Evolutionary conservation across 2,888 invertebrate genomes (phyloP).

Genomic region (Hetaerina titia): DNA sequence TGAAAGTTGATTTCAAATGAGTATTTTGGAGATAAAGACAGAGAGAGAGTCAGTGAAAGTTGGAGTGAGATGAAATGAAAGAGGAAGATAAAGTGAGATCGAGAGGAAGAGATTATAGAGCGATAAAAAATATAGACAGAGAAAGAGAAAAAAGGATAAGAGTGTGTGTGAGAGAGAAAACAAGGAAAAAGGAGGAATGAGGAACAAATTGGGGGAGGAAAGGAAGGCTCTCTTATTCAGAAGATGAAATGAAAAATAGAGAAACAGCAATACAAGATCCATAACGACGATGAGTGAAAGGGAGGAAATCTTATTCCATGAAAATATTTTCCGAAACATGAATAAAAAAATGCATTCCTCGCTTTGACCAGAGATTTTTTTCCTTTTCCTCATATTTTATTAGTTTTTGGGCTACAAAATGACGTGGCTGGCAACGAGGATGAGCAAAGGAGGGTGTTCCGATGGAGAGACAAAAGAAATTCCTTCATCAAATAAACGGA

Average conservation of each 20-base stretch:
- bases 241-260: not conserved
- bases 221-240: not conserved
- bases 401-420: not conserved
- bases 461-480: not conserved
- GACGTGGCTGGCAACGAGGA: not conserved
- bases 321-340: not conserved
- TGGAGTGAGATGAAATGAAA: not conserved
- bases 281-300: not conserved
- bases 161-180: not conserved
- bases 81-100: too few species aligned
- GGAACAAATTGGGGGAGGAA: not conserved
- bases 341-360: not conserved
- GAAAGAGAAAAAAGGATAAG: too few species aligned
- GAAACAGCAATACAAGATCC: not conserved
- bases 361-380: not conserved
- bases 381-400: not conserved
- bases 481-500: slow-evolving; percentile 4
- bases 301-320: not conserved
- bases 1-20: not conserved
- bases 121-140: too few species aligned
- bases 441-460: not conserved
- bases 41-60: not conserved
- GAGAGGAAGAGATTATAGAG: too few species aligned
- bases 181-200: not conserved
- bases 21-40: not conserved